Evolutionary conservation across 2,113 vertebrate species (phyloP).

Genomic region (human): DNA sequence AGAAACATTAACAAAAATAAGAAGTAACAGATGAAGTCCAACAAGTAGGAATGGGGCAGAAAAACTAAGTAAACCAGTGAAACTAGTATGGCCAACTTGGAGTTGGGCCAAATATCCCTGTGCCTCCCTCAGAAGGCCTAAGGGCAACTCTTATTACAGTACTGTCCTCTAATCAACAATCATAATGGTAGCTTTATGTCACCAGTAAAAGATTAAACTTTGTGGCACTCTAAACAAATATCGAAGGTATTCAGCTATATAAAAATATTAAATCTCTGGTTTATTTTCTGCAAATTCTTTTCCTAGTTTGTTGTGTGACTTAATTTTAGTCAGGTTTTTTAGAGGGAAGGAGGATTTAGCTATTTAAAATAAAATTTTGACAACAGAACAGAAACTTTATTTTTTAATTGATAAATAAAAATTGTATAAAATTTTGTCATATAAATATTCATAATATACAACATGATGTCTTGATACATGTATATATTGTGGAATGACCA

Average conservation of each 20-base stretch:
- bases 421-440: background rate
- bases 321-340: background rate
- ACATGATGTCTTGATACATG: background rate
- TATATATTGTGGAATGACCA: background rate
- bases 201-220: background rate
- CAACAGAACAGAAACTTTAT: background rate
- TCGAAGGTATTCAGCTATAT: background rate
- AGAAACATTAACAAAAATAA: background rate
- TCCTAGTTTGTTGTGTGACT: background rate
- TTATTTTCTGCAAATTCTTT: background rate
- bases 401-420: background rate
- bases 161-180: background rate
- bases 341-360: accelerated
- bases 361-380: background rate
- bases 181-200: background rate
- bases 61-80: background rate
- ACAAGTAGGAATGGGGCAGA: background rate
- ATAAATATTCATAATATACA: background rate
- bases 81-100: background rate
- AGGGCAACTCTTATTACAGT: background rate
- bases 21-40: background rate
- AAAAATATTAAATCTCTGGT: background rate
- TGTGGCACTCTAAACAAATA: background rate
- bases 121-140: background rate
- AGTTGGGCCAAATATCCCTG: background rate